Base-by-base conservation (phyloP, 2,888 invertebrate species). In the Limnephilus marmoratus region DNA sequence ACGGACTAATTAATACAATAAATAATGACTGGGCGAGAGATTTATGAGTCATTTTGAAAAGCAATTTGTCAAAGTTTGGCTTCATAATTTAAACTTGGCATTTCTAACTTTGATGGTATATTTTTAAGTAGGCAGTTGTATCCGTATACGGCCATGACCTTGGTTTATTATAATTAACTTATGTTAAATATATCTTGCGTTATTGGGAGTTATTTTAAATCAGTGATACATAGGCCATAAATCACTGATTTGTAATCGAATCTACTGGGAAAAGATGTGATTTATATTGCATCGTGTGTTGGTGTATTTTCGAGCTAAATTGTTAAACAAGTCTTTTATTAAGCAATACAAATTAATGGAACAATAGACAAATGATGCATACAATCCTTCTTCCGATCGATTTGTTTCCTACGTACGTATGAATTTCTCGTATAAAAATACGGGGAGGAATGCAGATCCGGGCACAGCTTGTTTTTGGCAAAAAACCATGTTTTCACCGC, bases 161-260 rank as follows among this genome's bases (percentile, higher is more conserved):
- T 68, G 68, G 68, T n/a, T 68, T 24, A 24, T 68, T 68, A 9
- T 85, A 24, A 68, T n/a, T 87, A 92, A 92, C 82, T 68, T 68
- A 68, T 68, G 68, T 68, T 68, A 68, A 68, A 11, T n/a, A 68
- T 68, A 68, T 68, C 68, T 68, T 68, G 24, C 9, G 68, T n/a
- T 68, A n/a, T 68, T 68, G 24, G 68, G n/a, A 24, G 68, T 68
- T 68, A n/a, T 37, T 68, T 68, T 68, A 68, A 68, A 24, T 68
- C 9, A 4, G 31, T 68, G n/a, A 31, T 68, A 91, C 80, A 45
- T 34, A 37, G 34, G 92, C 83, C 92, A 94, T 93, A 93, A 94
- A 92, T 93, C 93, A 91, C 90, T 31, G 91, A 93, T 91, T 92
- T 90, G 92, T 93, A 92, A 93, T 91, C 89, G 88, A 88, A 91